Evolutionary conservation across 1,140 invertebrate species (phyloP), one percentile per base, ranked within the genome.

Genomic region (Papilio machaon): DNA sequence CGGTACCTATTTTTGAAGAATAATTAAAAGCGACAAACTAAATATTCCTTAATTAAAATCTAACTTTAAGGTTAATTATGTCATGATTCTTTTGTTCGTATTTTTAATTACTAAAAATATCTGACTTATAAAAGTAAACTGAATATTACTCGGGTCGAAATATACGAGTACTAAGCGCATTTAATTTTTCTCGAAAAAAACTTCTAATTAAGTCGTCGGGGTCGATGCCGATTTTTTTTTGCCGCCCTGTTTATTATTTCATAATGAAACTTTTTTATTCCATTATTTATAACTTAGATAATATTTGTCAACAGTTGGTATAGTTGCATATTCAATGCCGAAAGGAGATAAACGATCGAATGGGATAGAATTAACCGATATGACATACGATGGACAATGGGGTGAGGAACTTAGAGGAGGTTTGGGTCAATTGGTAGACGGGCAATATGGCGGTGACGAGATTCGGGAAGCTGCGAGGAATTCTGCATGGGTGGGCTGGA

Each of bases 371-470:
- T 96, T 99, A 64, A 97, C 97, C 82, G 99, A 99, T 92, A 96
- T 97, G 84, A 98, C 97, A 54, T 99, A 99, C 94, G 99, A 99
- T 93, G 99, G 99, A 2, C 95, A 97, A 80, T 97, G 97, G 95
- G 96, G 95, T 3, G 96, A 95, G 64, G 95, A 95, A 85, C 95
- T 98, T 79, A 95, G 95, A 17, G 96, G 97, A 23, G 99, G 99
- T 2, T 93, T 99, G 9, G 99, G 99, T 35, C 98, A 99, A 92
- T 95, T 99, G 70, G 97, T 97, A n/a, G 99, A 99, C 91, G 98
- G 98, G 0, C 89, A 88, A 81, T 93, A 91, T 81, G 91, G 92
- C 8, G 91, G 91, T 2, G 90, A 94, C 78, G 92, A 94, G 80
- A 86, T 95, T 91, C 82, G 93, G 95, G 97, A 97, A 78, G 97